These are phyloP conservation scores for Petaurus breviceps DNA, from an alignment of 2,113 vertebrate species.

Conservation along the genomic window DNA sequence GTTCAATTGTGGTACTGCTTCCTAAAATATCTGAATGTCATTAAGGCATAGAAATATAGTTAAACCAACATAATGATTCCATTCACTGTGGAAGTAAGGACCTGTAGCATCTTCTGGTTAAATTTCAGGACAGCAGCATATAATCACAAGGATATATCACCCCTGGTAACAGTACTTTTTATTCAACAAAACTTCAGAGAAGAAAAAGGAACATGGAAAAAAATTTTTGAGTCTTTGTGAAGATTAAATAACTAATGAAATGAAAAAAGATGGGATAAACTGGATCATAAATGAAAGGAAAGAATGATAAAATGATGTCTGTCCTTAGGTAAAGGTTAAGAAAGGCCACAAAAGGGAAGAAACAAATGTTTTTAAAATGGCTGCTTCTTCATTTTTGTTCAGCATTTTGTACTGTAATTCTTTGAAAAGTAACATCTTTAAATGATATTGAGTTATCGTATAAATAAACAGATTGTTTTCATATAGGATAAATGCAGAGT, in stretches of 20 bases:
- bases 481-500: not conserved
- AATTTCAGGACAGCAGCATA: not conserved
- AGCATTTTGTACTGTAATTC: not conserved
- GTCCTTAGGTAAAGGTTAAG: not conserved
- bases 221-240: not conserved
- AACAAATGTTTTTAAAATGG: not conserved
- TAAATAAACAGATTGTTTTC: not conserved
- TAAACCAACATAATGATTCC: not conserved
- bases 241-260: not conserved
- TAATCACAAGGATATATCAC: not conserved
- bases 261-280: not conserved
- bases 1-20: not conserved
- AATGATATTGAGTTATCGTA: accelerated
- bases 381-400: not conserved
- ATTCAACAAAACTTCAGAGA: not conserved
- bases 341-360: not conserved
- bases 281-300: not conserved
- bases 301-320: not conserved
- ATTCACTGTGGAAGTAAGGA: not conserved
- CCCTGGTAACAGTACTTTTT: not conserved
- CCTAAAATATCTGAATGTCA: not conserved
- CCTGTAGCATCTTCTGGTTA: not conserved
- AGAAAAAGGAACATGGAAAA: not conserved
- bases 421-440: not conserved
- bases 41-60: not conserved